phyloP scores from a whole-genome alignment of 2,113 vertebrate species.

The Pygoscelis adeliae region DNA sequence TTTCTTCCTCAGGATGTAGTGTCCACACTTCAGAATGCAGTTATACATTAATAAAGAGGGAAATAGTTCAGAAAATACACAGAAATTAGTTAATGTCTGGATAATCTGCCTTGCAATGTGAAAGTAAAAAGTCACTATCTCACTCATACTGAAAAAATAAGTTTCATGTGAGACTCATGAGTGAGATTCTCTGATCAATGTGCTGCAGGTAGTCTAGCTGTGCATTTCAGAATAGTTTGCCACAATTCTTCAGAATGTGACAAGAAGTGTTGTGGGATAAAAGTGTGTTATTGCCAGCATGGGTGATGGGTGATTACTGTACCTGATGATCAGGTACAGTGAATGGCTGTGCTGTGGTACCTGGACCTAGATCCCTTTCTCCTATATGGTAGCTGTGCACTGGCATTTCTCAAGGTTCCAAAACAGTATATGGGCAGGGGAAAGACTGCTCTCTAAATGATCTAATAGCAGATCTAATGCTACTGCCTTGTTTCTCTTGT shows the following conservation, averaged over 20 bases:
- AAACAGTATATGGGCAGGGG: neutral
- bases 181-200: neutral
- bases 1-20: neutral
- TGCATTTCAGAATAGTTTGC: neutral
- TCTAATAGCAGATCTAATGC: neutral
- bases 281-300: neutral
- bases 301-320: neutral
- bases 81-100: neutral
- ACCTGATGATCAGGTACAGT: neutral
- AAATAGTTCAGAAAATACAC: neutral
- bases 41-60: neutral
- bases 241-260: neutral
- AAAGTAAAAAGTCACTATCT: neutral
- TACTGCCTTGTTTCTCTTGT: conserved; percentile 20
- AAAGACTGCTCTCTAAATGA: neutral
- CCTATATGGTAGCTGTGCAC: neutral
- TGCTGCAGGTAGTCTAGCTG: neutral
- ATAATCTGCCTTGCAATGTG: neutral
- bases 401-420: neutral
- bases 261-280: neutral
- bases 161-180: neutral
- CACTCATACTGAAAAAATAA: neutral
- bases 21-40: neutral
- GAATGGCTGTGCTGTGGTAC: neutral
- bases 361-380: neutral